Conservation (phyloP, 2,113 vertebrate species). For the Cephalopholis sonnerati region DNA sequence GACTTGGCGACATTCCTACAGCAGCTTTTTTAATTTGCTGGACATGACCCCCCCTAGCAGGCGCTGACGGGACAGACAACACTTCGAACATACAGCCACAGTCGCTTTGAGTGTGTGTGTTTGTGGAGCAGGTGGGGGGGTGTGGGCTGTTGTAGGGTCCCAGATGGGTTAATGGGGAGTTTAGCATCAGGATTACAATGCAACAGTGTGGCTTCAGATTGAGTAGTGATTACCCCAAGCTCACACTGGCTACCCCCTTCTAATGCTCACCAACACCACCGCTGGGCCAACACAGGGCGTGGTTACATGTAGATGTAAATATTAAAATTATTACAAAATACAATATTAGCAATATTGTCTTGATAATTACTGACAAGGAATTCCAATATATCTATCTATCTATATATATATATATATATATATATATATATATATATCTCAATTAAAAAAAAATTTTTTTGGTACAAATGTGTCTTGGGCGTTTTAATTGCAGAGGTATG, state of each 20-base stretch:
- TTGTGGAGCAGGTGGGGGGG: constrained; percentile 13
- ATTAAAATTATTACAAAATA: neutral
- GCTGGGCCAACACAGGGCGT: constrained; percentile 4
- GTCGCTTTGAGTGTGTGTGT: constrained; percentile 51
- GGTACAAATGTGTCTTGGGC: no score
- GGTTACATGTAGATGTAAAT: neutral
- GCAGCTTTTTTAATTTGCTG: constrained; percentile 77
- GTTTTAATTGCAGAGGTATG: no score
- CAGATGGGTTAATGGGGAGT: constrained; percentile 96
- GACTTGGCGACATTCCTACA: constrained; percentile 76
- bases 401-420: no score
- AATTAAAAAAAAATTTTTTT: no score
- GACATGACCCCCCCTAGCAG: constrained; percentile 62
- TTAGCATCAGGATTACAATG: constrained; percentile 98
- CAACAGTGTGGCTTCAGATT: constrained; percentile 93
- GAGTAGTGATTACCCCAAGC: constrained; percentile 90
- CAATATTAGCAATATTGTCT: neutral
- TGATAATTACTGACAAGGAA: neutral
- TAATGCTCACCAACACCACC: constrained; percentile 57
- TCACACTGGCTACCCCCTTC: constrained; percentile 85
- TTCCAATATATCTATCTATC: neutral
- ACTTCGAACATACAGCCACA: constrained; percentile 72
- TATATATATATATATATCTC: no score
- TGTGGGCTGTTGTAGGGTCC: constrained; percentile 85
- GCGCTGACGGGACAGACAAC: constrained; percentile 67